Base-by-base conservation (phyloP, 2,888 invertebrate species). In the Papilio elwesi region DNA sequence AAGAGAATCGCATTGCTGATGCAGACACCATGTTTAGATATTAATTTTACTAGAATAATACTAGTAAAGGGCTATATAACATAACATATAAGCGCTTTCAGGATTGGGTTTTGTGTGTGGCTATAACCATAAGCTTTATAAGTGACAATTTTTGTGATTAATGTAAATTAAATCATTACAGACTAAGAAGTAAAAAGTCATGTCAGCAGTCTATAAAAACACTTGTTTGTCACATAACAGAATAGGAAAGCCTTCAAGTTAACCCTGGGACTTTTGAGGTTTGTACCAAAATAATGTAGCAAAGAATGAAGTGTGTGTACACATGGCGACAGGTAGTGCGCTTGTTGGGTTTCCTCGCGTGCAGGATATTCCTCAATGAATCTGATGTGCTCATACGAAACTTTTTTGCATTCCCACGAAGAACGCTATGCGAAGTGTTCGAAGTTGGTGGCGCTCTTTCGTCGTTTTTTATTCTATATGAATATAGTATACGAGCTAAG, bases 331-430 rank as follows among this genome's bases (percentile, higher is more conserved):
- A 90, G 89, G 90, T 88, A 88, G 89, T 88, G 84, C 88, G 84
- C 88, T 92, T 91, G 81, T 90, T 85, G 82, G 92, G 90, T 87
- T 92, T 92, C 73, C 77, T 91, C 84, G 91, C 92, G 88, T 91
- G 90, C 93, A 93, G 92, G 92, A 93, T 85, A 91, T 90, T 91
- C 82, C 83, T 90, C 86, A 92, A 92, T 91, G 92, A 87, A 88
- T 87, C 87, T 86, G 83, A 79, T 86, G 84, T 80, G 82, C 82
- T 82, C 80, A 73, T 80, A 81, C 82, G 16, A 83, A 79, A 81
- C 81, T 73, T 91, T 89, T 91, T 92, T 88, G 86, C 86, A 86
- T 92, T 93, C 93, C 90, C 93, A 93, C 93, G 92, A 77, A 79
- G 69, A 70, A 73, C 76, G 75, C 76, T 76, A 82, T 82, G 77